Evolutionary conservation across 2,888 invertebrate genomes (phyloP), one percentile per base, ranked within the genome.

Genomic region (Pseudanteris insignis): DNA sequence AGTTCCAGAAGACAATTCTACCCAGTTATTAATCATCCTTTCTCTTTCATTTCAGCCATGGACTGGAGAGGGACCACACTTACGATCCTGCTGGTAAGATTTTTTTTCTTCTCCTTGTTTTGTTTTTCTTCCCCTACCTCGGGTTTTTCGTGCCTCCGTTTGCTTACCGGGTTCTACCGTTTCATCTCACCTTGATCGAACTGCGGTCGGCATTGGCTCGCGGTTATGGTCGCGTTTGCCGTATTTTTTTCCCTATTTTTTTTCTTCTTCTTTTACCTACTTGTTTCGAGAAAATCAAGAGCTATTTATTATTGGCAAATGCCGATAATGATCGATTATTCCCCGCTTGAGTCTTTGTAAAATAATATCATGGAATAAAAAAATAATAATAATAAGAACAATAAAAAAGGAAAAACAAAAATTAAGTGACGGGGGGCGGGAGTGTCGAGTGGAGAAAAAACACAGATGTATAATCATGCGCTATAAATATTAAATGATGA

Each of bases 1-100:
- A 59, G 57, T 68, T 59, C 55, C 46, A 58, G 43, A 36, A 60
- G 48, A 53, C 63, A 63, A 58, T 69, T 68, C 69, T 70, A 75
- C 70, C 71, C 64, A 72, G 67, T 75, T 78, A 76, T 77, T 77
- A 76, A 78, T 76, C 60, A 73, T 68, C 75, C 72, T 77, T 77
- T 78, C 73, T 78, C 72, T 77, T 76, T 74, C 74, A 70, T 78
- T 79, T 73, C 70, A 79, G 79, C 70, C 75, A 78, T 79, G 78
- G 77, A 76, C 70, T 76, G 76, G 75, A 73, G 72, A 70, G 70
- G 70, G 65, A 64, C 67, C 64, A 67, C 67, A 64, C 62, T 66
- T 67, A 66, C 68, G 65, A 74, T 76, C 68, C 69, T 76, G 48
- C 65, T 71, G 76, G 79, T 79, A 57, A 78, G 78, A 34, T 46